A percentile compares a stretch with the other conserved stretches of the same genome.
Evolutionary conservation across 2,797 vertebrate species (phyloP).

Genomic region (Oceanodroma leucorhoa): DNA sequence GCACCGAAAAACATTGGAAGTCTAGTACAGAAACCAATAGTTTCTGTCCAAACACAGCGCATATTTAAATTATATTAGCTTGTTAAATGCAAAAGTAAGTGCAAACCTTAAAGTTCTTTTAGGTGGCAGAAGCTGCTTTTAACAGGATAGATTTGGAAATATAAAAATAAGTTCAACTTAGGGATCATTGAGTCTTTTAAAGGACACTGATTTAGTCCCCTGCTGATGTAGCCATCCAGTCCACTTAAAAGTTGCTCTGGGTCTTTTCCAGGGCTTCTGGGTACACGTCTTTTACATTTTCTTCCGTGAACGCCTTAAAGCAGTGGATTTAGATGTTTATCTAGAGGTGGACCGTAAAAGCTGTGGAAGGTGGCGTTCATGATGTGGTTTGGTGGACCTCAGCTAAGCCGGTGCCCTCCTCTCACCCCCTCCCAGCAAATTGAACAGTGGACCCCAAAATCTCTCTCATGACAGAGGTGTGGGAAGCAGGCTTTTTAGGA

Average conservation of each 20-base stretch:
- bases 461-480: not conserved
- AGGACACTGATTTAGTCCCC: not conserved
- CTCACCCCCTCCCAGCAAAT: not conserved
- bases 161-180: not conserved
- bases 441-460: not conserved
- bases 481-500: not conserved
- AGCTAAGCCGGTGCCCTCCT: not conserved
- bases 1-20: not conserved
- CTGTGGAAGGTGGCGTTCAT: not conserved
- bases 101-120: not conserved
- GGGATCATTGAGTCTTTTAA: not conserved
- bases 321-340: not conserved
- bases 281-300: constrained; percentile 8
- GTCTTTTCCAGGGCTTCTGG: not conserved
- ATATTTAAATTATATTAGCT: not conserved
- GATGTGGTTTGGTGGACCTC: not conserved
- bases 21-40: not conserved
- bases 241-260: not conserved
- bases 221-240: not conserved
- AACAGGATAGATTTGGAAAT: not conserved
- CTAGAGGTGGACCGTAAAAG: not conserved
- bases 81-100: not conserved
- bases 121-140: constrained; percentile 5
- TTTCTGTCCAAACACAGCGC: not conserved
- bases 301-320: constrained; percentile 19